A percentile compares a stretch with the other conserved stretches of the same genome.
Conservation (phyloP, 2,797 vertebrate genomes). For the Mormyrus hasselquistii region DNA sequence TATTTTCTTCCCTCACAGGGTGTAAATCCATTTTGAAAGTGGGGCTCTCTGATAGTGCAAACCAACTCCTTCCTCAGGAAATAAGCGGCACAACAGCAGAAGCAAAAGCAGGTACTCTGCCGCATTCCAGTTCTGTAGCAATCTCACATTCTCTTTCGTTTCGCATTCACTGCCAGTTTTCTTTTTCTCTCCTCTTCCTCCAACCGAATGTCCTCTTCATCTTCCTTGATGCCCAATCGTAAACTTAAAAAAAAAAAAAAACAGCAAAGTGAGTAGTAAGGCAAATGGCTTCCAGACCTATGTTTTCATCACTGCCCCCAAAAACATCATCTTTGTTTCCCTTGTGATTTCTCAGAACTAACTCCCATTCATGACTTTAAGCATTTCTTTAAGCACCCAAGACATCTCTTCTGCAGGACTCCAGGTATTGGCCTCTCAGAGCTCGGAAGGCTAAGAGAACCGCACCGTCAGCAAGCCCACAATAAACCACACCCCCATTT, state of each 20-base stretch:
- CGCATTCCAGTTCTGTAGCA: not conserved
- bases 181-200: conserved; percentile 55
- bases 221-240: conserved; percentile 55
- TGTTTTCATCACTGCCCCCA: not conserved
- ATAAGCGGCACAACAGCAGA: conserved; percentile 51
- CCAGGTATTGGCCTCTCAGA: not conserved
- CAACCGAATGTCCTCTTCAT: conserved; percentile 52
- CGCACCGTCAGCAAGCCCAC: not conserved
- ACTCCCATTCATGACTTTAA: conserved; percentile 65
- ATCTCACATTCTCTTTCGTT: conserved; percentile 32
- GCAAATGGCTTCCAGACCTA: not conserved
- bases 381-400: conserved; percentile 68
- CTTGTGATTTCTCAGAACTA: conserved; percentile 58
- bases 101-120: conserved; percentile 18
- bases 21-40: conserved; percentile 31
- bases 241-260: conserved; percentile 46
- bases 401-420: not conserved
- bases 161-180: conserved; percentile 37
- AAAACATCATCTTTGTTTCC: conserved; percentile 43
- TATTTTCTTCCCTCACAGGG: conserved; percentile 26
- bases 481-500: conserved; percentile 20
- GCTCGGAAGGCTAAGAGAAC: not conserved
- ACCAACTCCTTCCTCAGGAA: conserved; percentile 41
- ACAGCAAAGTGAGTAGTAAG: too few relatives aligned
- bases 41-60: conserved; percentile 41